Percentiles rank a stretch among this genome's conserved stretches.
Conservation (phyloP, 2,888 invertebrate genomes). For the Craniophora ligustri region DNA sequence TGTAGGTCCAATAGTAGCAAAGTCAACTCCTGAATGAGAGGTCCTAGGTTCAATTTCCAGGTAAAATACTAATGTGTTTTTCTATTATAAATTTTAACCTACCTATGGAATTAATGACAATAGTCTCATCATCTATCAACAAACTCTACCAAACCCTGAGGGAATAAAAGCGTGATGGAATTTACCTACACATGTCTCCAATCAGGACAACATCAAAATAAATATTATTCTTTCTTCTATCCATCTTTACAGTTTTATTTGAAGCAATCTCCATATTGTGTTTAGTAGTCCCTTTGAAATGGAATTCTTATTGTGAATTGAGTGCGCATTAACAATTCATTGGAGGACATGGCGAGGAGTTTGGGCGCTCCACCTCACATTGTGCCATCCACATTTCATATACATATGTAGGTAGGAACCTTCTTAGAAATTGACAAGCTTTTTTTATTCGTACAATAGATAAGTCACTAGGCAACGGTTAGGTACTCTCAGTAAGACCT, state of each 20-base stretch:
- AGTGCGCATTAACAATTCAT: conserved; percentile 79
- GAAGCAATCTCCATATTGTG: conserved; percentile 52
- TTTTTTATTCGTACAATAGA: neutral
- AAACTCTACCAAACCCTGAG: neutral
- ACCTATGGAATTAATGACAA: no score
- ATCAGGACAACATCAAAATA: neutral
- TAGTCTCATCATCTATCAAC: no score
- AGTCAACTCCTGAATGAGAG: no score
- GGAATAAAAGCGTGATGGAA: neutral
- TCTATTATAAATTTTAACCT: no score
- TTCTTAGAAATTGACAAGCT: neutral
- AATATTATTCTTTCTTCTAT: neutral
- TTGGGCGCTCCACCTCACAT: conserved; percentile 44
- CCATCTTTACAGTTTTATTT: conserved; percentile 21
- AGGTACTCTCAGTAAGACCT: no score
- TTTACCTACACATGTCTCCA: neutral
- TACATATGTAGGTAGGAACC: neutral
- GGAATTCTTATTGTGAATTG: conserved; percentile 81
- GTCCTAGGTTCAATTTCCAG: no score
- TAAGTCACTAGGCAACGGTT: neutral
- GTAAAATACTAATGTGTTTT: no score
- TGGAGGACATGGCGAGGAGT: conserved; percentile 66
- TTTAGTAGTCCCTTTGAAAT: conserved; percentile 69
- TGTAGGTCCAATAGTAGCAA: no score
- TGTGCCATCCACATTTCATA: conserved; percentile 42